These are phyloP conservation scores for Cordilura impudica DNA, from an alignment of 2,888 invertebrate species.

Conservation along the genomic window DNA sequence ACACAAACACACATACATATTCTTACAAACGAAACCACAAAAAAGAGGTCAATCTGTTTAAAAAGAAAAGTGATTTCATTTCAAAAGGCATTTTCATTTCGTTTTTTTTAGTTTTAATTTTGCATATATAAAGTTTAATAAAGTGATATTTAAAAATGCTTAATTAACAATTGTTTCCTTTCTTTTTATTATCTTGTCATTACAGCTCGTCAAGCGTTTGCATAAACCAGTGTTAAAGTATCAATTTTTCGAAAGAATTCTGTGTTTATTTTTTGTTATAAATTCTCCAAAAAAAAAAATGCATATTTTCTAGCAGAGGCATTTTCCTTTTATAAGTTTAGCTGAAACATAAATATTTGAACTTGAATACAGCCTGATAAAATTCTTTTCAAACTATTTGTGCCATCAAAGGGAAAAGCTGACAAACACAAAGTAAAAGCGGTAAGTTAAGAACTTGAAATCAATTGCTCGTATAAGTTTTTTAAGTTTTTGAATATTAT, in stretches of 20 bases:
- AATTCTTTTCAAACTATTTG: not conserved
- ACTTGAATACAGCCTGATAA: constrained; percentile 1
- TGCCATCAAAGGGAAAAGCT: not conserved
- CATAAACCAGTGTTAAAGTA: not conserved
- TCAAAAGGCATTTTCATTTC: not conserved
- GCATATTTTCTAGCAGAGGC: constrained; percentile 60
- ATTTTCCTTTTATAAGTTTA: constrained; percentile 25
- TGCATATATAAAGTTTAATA: not conserved
- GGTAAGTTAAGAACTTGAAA: too few species aligned
- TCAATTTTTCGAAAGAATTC: not conserved
- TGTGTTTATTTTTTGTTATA: not conserved
- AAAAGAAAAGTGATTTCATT: constrained; percentile 6
- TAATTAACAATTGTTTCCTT: constrained; percentile 41
- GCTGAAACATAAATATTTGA: constrained; percentile 8
- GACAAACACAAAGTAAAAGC: constrained; percentile 7
- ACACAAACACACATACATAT: not conserved
- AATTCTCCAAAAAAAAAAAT: constrained; percentile 46
- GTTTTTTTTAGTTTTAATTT: not conserved
- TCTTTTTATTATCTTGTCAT: constrained; percentile 28
- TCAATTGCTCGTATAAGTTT: too few species aligned
- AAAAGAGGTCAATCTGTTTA: constrained; percentile 37
- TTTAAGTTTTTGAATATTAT: too few species aligned
- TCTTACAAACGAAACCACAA: not conserved
- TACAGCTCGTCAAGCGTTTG: constrained; percentile 46
- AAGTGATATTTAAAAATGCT: constrained; percentile 14